Evolutionary conservation across 2,797 vertebrate genomes (phyloP).

Genomic region (Somateria mollissima): DNA sequence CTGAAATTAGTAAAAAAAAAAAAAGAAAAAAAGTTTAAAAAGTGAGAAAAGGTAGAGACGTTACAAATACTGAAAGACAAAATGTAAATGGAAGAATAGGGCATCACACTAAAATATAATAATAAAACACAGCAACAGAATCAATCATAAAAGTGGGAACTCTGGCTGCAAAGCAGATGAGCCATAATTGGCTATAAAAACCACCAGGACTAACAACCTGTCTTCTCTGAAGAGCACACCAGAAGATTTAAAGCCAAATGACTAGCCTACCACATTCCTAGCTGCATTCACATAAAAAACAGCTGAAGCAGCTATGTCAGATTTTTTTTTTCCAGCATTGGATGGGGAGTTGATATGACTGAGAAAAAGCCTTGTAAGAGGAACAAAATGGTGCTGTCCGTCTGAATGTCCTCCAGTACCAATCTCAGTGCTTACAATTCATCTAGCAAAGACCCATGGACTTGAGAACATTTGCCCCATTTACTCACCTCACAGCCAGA

Average conservation of each 20-base stretch:
- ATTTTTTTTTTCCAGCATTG: background rate
- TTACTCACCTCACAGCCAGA: background rate
- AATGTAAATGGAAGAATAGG: background rate
- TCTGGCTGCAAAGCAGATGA: constrained; percentile 15
- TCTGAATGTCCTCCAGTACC: background rate
- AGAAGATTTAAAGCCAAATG: background rate
- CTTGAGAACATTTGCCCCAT: background rate
- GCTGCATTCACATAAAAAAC: background rate
- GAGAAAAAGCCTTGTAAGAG: background rate
- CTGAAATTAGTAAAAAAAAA: background rate
- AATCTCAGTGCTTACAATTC: background rate
- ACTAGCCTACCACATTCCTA: background rate
- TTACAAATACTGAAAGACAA: background rate
- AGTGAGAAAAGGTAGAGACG: background rate
- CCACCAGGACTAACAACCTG: background rate
- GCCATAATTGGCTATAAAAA: constrained; percentile 18
- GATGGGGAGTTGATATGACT: background rate
- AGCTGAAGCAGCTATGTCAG: background rate
- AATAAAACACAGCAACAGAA: background rate
- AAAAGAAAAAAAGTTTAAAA: background rate
- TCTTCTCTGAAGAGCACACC: background rate
- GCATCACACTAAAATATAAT: background rate
- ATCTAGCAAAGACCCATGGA: background rate
- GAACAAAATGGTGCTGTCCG: background rate
- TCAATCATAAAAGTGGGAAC: background rate